A percentile compares a stretch with the other conserved stretches of the same genome.
Conservation (phyloP, 1,140 invertebrate species). For the Theocolax elegans region DNA sequence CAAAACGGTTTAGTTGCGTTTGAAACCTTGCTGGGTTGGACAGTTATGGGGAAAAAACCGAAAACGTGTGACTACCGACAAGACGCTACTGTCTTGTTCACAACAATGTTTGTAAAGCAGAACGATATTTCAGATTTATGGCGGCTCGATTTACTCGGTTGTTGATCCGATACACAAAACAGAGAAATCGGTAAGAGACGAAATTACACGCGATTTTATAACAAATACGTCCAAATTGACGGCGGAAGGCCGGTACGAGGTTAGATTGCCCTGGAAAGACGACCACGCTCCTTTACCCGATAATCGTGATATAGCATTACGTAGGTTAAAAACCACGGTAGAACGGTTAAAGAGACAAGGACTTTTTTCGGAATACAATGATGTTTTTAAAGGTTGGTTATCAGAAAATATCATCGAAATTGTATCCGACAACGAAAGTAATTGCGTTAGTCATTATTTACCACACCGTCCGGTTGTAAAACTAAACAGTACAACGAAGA, state of each 20-base stretch:
- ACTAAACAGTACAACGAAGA: conserved; percentile 33
- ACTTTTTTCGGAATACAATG: not conserved
- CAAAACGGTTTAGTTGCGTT: no score
- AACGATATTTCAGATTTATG: no score
- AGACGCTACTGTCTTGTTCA: no score
- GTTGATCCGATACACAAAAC: no score
- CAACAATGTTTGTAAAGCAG: no score
- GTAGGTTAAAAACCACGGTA: not conserved
- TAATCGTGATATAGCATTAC: not conserved
- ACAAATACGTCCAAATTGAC: no score
- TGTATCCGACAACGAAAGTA: conserved; percentile 16
- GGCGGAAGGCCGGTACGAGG: not conserved
- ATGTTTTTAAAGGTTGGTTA: not conserved
- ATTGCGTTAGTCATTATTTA: conserved; percentile 4
- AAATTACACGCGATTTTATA: no score
- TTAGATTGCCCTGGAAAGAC: not conserved
- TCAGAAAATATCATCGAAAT: conserved; percentile 34
- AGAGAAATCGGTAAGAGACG: no score
- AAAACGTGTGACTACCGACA: no score
- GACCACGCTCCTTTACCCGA: not conserved
- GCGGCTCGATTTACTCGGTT: no score
- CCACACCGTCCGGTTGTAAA: conserved; percentile 44
- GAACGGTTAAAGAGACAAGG: not conserved
- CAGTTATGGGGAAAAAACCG: no score
- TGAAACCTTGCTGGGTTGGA: no score